phyloP scores from a whole-genome alignment of 2,888 invertebrate genomes.

The Atethmia centrago region DNA sequence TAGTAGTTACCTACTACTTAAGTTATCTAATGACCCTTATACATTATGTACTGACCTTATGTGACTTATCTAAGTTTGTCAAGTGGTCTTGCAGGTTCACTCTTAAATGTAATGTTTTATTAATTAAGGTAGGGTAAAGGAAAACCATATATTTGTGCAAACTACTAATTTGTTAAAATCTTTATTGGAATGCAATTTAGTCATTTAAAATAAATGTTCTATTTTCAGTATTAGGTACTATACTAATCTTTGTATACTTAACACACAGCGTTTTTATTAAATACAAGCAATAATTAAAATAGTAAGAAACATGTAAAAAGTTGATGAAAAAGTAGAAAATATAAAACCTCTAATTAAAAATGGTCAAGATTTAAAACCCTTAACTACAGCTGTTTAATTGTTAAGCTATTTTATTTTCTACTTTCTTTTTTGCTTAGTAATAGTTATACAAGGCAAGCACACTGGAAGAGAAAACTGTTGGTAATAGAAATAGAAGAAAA shows the following conservation, averaged over 20 bases:
- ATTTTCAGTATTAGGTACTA: slow-evolving; percentile 30
- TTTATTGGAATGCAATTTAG: slow-evolving; percentile 63
- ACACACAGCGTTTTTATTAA: background rate
- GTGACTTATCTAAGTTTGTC: slow-evolving; percentile 15
- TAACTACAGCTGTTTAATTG: slow-evolving; percentile 14
- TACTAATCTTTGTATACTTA: slow-evolving; percentile 16
- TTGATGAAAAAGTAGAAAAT: slow-evolving; percentile 25
- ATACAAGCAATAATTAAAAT: background rate
- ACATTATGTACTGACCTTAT: slow-evolving; percentile 4
- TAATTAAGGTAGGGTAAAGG: slow-evolving; percentile 24
- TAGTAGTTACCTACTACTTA: slow-evolving; percentile 25
- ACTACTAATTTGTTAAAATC: slow-evolving; percentile 52
- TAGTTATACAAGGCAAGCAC: slow-evolving; percentile 73
- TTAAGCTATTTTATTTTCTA: slow-evolving; percentile 51
- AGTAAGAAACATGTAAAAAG: slow-evolving; percentile 16
- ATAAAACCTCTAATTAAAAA: slow-evolving; percentile 44
- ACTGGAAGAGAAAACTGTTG: slow-evolving; percentile 91
- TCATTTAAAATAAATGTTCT: slow-evolving; percentile 34
- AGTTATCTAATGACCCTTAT: slow-evolving; percentile 42
- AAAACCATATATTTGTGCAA: slow-evolving; percentile 45
- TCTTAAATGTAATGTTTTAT: background rate
- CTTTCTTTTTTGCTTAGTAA: slow-evolving; percentile 77
- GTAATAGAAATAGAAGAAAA: slow-evolving; percentile 94
- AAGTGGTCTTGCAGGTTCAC: slow-evolving; percentile 1
- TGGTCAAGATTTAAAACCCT: slow-evolving; percentile 30